Evolutionary conservation across 1,140 invertebrate genomes (phyloP), one percentile per base, ranked within the genome.

Genomic region (Gonioctena quinquepunctata): DNA sequence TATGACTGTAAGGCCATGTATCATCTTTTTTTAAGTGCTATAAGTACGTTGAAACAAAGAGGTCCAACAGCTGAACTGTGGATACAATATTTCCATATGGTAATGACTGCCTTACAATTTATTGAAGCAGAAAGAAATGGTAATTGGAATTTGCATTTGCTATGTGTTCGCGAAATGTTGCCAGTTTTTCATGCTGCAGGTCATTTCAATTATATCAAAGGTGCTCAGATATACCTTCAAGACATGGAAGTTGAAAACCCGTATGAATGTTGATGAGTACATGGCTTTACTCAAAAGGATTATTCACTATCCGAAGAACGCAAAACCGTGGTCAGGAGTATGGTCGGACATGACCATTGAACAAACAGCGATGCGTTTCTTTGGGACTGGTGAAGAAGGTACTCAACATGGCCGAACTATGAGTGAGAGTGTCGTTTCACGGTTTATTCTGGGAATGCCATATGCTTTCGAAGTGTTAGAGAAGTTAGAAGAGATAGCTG

Each of bases 131-230:
- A 83, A 72, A 54, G 77, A 26, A 33, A 48, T 33, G 76, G 75
- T 0, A 73, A 83, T 70, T 84, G 79, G 80, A 8, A 82, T 8
- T 50, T 78, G 13, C 81, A 84, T 67, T 66, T 82, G 11, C 6
- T 68, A 25, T 57, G 59, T 63, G 59, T 84, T 0, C 21, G 79
- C 25, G 67, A 79, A 65, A 85, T 85, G 80, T 67, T 85, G 8
- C 82, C 81, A 5, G 82, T 75, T 62, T 83, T 85, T 70, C 79
- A 83, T 69, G 80, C 83, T 0, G 57, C 75, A 67, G 84, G 85
- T 8, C 85, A 86, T 73, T 82, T 82, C 68, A 63, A 80, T 19
- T 85, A 85, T 75, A 80, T 83, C 3, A 87, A 86, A 80, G 83
- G 81, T 56, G 74, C 74, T 33, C 79, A 82, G 27, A 60, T 85